Evolutionary conservation across 2,113 vertebrate genomes (phyloP).

Genomic region (Chloropsis cyanopogon): DNA sequence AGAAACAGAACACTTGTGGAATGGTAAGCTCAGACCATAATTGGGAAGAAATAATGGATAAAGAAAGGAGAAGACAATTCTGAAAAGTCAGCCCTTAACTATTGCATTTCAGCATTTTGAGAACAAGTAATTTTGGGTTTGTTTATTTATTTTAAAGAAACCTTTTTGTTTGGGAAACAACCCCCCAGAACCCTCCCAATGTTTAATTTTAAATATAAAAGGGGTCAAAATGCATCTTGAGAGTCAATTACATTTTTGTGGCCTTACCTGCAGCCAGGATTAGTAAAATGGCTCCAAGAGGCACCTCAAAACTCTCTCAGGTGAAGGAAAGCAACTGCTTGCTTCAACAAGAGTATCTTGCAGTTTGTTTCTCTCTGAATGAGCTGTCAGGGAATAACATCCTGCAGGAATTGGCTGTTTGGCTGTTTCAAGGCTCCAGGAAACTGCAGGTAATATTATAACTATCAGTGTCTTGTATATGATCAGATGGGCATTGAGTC

Average conservation of each 20-base stretch:
- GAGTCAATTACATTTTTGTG: neutral
- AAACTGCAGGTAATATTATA: neutral
- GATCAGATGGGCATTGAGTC: neutral
- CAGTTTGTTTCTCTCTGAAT: neutral
- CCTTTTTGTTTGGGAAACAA: neutral
- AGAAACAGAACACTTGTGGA: neutral
- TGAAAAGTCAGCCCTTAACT: neutral
- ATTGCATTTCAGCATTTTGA: neutral
- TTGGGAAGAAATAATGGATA: neutral
- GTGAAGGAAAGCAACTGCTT: neutral
- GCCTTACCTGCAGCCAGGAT: neutral
- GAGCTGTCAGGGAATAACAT: neutral
- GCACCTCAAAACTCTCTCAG: neutral
- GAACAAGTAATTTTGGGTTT: neutral
- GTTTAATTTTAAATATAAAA: neutral
- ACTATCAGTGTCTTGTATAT: neutral
- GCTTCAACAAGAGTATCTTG: neutral
- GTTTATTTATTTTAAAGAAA: neutral
- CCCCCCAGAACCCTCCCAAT: neutral
- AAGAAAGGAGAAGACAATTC: neutral
- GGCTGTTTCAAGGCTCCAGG: neutral
- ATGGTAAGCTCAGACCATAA: fast-evolving
- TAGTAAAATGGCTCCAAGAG: neutral
- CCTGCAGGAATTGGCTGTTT: neutral
- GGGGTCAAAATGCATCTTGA: neutral